Evolutionary conservation across 2,113 vertebrate genomes (phyloP).

Genomic region (Mohoua ochrocephala): DNA sequence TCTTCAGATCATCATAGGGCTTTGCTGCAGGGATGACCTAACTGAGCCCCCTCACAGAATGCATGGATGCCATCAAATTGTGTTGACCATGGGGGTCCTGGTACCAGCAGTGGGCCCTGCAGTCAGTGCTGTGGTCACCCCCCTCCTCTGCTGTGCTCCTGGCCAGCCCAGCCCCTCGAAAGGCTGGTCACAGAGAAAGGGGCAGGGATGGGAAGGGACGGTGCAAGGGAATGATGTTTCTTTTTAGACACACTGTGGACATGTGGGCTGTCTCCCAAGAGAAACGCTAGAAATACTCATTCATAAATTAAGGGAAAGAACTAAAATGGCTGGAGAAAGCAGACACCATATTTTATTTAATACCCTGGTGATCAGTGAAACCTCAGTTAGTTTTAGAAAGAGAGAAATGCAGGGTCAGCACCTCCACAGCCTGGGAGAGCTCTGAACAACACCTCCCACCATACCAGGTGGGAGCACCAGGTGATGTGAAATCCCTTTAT

Average conservation of each 20-base stretch:
- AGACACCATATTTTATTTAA: not conserved
- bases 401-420: not conserved
- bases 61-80: not conserved
- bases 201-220: not conserved
- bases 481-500: not conserved
- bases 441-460: not conserved
- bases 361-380: not conserved
- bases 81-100: not conserved
- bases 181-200: not conserved
- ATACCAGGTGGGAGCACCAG: not conserved
- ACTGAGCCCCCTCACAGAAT: not conserved
- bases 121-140: not conserved
- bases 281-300: not conserved
- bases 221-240: not conserved
- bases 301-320: not conserved
- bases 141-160: not conserved
- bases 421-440: not conserved
- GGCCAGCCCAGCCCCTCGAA: accelerated
- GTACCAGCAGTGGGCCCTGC: not conserved
- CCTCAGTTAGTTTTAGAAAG: not conserved
- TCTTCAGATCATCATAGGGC: not conserved
- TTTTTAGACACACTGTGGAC: not conserved
- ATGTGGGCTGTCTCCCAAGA: not conserved
- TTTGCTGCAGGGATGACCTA: not conserved
- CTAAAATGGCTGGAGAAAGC: not conserved